Base-by-base conservation (phyloP, 2,888 invertebrate species). In the Danaus chrysippus region DNA sequence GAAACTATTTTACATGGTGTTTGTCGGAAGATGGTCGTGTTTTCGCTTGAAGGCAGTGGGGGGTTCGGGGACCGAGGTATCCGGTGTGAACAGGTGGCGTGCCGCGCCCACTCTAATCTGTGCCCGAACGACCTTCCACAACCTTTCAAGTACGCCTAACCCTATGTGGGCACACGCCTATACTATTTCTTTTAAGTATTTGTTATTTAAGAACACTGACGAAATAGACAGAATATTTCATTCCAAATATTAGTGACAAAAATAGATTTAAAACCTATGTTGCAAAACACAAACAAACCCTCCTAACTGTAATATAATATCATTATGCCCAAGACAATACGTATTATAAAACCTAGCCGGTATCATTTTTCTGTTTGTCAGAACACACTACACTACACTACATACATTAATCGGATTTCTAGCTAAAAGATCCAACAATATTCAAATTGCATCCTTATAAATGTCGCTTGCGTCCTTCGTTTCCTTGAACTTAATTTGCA, bases 51-150 rank as follows among this genome's bases (percentile, higher is more conserved):
- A 66, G 66, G 56, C 61, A 66, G 68, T 63, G 62, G 69, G 64
- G 72, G 68, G 71, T 65, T 68, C 72, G 82, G 73, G 82, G 79
- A 78, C 73, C 68, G 79, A 67, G 78, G 84, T 73, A 87, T 90
- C 89, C 90, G 89, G 90, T 87, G 85, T 73, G 83, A 80, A 87
- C 89, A 89, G 87, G 89, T 87, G 89, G 84, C 80, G 71, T 77
- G 73, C 70, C 73, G 70, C 78, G 84, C 85, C 87, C 86, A 84
- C 86, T 82, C 82, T 84, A 84, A 88, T 87, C 83, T 86, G 84
- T 84, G 74, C 76, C 78, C 71, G 72, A 70, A 64, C 83, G 86
- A 87, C 88, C 89, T 87, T 86, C 83, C 81, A 83, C 86, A 85
- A 84, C 84, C 84, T 86, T 84, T 82, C 78, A 68, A 69, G 68